Base-by-base conservation (phyloP, 2,113 vertebrate species). In the Osmerus mordax region DNA sequence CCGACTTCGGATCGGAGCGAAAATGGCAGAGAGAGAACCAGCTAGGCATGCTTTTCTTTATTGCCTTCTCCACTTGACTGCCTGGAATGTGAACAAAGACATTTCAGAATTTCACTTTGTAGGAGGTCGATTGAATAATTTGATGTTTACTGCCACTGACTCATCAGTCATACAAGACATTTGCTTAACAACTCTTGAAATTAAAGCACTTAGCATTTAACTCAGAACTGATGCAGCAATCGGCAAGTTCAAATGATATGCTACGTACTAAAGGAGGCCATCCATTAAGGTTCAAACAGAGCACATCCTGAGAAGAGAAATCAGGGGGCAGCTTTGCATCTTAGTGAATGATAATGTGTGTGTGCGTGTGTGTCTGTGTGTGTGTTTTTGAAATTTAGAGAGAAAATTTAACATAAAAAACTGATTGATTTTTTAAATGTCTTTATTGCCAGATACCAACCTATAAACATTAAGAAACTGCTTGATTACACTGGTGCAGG, bases 161-260 rank as follows among this genome's bases (percentile, higher is more conserved):
- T 86, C 81, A 81, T 85, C 78, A 16, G 36, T 88, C 81, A 82
- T 74, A 71, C 62, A 7, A 19, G 13, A 71, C 65, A 65, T 81
- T 85, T 78, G 81, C 76, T 78, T 77, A 87, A 88, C 82, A 83
- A 79, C 83, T 87, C 85, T 78, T 76, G 79, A 87, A 86, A 88
- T 87, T 73, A 77, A 86, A 83, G 80, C 65, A 74, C 78, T 83
- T 66, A 66, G 85, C 82, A 84, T 88, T 89, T 88, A 84, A 83
- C 80, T 79, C 32, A 65, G 74, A 69, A 73, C 65, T 66, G 58
- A 71, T 68, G 78, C 84, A 74, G 55, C 36, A 53, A 76, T 58
- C 77, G 83, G 78, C 79, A 68, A 72, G 80, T 85, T 87, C 60
- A 86, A 83, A 86, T 86, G 71, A 84, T 61, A 84, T 67, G 73